Evolutionary conservation across 1,140 invertebrate genomes (phyloP).

Genomic region (Diprion similis): DNA sequence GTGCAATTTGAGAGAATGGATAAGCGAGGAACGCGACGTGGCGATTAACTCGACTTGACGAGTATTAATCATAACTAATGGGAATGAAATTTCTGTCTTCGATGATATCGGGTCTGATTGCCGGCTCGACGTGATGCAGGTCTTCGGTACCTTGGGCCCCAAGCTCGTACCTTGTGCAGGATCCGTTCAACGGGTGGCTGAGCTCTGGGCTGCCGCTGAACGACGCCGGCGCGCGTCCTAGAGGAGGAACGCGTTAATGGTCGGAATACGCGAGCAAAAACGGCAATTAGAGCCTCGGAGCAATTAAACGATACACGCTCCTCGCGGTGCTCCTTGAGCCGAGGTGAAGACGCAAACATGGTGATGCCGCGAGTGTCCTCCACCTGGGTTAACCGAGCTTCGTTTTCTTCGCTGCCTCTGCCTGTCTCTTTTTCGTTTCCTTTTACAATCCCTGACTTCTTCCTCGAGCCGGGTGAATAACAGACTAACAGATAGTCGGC

Average conservation of each 20-base stretch:
- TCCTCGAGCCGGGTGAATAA: too few species aligned
- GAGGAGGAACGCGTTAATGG: constrained; percentile 6
- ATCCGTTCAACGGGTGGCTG: neutral
- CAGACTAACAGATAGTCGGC: too few species aligned
- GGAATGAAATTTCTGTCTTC: constrained; percentile 4
- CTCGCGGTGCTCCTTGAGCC: constrained; percentile 2
- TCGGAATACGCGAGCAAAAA: constrained; percentile 31
- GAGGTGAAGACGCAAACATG: neutral
- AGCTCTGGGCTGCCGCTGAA: neutral
- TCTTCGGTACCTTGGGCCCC: neutral
- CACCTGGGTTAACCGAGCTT: neutral
- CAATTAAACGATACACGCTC: constrained; percentile 41
- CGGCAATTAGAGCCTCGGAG: constrained; percentile 39
- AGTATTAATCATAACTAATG: neutral
- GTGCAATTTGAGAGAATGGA: too few species aligned
- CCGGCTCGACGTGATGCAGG: neutral
- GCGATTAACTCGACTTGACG: neutral
- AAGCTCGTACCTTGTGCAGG: neutral
- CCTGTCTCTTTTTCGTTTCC: too few species aligned
- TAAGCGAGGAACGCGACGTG: neutral
- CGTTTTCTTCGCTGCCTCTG: too few species aligned
- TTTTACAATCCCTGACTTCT: too few species aligned
- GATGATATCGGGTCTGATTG: constrained; percentile 5
- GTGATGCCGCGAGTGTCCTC: neutral
- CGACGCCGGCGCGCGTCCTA: constrained; percentile 1